Evolutionary conservation across 2,797 vertebrate genomes (phyloP).

Genomic region (Intellagama lesueurii): DNA sequence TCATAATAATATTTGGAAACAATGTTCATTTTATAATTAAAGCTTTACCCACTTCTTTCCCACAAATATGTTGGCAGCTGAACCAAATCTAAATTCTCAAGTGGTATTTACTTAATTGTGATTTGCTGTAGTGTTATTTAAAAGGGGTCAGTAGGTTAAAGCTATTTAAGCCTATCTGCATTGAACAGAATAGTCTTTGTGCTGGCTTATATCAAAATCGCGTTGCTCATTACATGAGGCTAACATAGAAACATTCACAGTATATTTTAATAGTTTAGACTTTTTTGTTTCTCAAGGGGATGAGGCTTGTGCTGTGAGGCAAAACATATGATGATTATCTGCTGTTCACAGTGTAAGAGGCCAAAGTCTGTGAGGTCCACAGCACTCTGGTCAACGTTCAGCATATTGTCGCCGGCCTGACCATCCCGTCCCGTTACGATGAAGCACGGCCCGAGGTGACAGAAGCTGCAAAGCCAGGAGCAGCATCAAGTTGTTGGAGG

Average conservation of each 20-base stretch:
- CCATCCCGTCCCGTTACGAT: too few species aligned
- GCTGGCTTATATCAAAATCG: constrained; percentile 54
- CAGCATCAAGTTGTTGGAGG: background rate
- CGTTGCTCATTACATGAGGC: constrained; percentile 44
- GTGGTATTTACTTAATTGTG: constrained; percentile 74
- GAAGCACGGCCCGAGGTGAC: background rate
- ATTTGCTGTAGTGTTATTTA: constrained; percentile 74
- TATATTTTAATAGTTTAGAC: constrained; percentile 57
- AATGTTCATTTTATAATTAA: constrained; percentile 74
- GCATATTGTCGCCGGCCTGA: background rate
- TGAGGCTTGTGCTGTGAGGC: background rate
- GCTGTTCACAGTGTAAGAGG: background rate
- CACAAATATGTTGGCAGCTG: constrained; percentile 67
- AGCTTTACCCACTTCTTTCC: constrained; percentile 63
- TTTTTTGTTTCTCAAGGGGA: background rate
- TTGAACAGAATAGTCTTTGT: constrained; percentile 43
- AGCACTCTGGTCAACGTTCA: background rate
- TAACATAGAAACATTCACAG: constrained; percentile 56
- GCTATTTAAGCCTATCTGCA: constrained; percentile 59
- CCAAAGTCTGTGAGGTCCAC: background rate
- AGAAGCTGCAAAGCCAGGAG: background rate
- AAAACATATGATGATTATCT: constrained; percentile 25
- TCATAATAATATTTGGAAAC: constrained; percentile 72
- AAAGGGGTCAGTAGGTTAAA: constrained; percentile 68
- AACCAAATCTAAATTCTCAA: constrained; percentile 71